Evolutionary conservation across 2,888 invertebrate genomes (phyloP), one percentile per base, ranked within the genome.

Genomic region (Dryadula phaetusa): DNA sequence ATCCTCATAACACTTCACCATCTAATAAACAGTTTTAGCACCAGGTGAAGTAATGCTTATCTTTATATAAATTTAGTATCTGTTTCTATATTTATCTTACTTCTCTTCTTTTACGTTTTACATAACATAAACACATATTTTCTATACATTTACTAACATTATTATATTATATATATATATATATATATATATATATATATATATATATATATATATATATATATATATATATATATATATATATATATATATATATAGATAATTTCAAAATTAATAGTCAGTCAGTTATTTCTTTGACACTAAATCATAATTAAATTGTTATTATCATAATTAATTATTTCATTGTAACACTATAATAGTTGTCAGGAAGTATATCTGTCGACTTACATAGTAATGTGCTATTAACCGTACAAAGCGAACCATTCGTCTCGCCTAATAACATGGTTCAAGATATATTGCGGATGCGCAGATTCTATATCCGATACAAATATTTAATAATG

Each of bases 391-490:
- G 40, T 16, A 22, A 56, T 56, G 56, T 56, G n/a, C 22, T 8
- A 56, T 56, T 56, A 56, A 25, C 40, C 40, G n/a, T 56, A 40
- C 56, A 56, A 56, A 56, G 25, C 16, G n/a, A 40, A 40, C 16
- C 40, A 56, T 56, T 56, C 16, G 56, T 16, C n/a, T 40, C 16
- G 40, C 37, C 40, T 56, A 22, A 22, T 56, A 25, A 56, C 28
- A 52, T 52, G 12, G 10, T 32, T 49, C 25, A 49, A 49, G 49
- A 49, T 49, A 0, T n/a, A 49, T 49, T 49, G 49, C 25, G 25
- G 25, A 7, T 25, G 28, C 47, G 25, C 49, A 49, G 14, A 7
- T 28, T 32, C 16, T 52, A 32, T 28, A 52, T 52, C 10, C 28
- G 16, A 52, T 16, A 12, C 28, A 0, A 52, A 52, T 32, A 16